These are phyloP conservation scores for Polyploca ridens DNA, from an alignment of 2,888 invertebrate genomes.

Conservation along the genomic window DNA sequence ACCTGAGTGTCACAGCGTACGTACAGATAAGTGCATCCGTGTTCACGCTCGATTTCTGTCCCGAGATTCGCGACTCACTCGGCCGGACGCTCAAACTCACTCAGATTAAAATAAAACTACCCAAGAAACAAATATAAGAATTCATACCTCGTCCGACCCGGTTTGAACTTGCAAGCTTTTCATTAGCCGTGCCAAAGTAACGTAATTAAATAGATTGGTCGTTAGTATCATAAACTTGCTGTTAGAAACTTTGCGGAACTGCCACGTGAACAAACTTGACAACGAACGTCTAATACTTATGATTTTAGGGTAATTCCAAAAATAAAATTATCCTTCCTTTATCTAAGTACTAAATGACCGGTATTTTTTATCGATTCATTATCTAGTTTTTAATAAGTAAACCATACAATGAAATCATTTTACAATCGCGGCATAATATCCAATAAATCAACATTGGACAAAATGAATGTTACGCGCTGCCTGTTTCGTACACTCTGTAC, in stretches of 20 bases:
- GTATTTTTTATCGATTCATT: background rate
- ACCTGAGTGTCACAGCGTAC: conserved; percentile 58
- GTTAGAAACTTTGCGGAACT: conserved; percentile 51
- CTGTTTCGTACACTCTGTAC: conserved; percentile 34
- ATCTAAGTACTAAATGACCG: background rate
- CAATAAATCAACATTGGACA: conserved; percentile 6
- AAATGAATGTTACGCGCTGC: conserved; percentile 5
- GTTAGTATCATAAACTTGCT: conserved; percentile 60
- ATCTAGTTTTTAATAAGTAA: background rate
- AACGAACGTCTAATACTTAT: conserved; percentile 36
- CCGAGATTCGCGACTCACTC: conserved; percentile 14
- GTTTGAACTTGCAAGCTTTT: conserved; percentile 46
- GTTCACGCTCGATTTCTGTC: conserved; percentile 16
- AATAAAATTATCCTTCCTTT: background rate
- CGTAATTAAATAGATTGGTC: conserved; percentile 59
- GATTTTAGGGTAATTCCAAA: conserved; percentile 12
- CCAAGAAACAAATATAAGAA: conserved; percentile 31
- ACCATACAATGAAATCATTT: conserved; percentile 6
- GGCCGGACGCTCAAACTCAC: conserved; percentile 19
- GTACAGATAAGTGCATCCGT: conserved; percentile 55
- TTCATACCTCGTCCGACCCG: conserved; percentile 40
- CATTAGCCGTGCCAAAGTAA: conserved; percentile 55
- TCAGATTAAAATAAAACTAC: conserved; percentile 14
- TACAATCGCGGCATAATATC: background rate
- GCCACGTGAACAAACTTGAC: conserved; percentile 61